Evolutionary conservation across 2,113 vertebrate species (phyloP), one percentile per base, ranked within the genome.

Genomic region (Galeopterus variegatus): DNA sequence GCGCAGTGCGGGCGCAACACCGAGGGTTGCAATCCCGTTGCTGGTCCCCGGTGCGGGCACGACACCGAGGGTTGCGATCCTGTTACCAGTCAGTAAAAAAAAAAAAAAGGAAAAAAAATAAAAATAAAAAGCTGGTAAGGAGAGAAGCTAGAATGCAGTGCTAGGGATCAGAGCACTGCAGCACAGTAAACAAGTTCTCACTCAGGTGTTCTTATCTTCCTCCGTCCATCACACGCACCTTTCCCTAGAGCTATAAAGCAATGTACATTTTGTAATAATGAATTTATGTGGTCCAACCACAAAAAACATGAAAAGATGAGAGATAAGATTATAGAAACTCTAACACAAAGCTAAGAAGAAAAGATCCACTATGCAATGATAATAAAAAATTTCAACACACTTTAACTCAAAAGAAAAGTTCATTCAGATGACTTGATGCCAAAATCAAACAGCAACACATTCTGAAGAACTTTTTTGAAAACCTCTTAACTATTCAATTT

Each of bases 211-310:
- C 45, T 86, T 41, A 33, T 24, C 41, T 60, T 73, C 52, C 85
- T 65, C 5, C 19, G 28, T 5, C 21, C 10, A 33, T 23, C 24
- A 62, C 6, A 19, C 0, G 4, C 0, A 14, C 17, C 17, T 23
- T 75, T 75, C 80, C 67, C 18, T 1, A 50, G 31, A 60, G 76
- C 48, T 67, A 56, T 28, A 50, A 50, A 86, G 54, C 33, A 18
- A 41, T 5, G 69, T 41, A 26, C 23, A 58, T 54, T 79, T n/a
- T 58, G 50, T 31, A 28, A 45, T 58, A 62, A 88, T 17, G 50
- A 23, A 62, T 41, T 48, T 48, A 17, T 45, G 64, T 88, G 88
- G 60, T 69, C 62, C 92, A 67, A 69, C 45, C 45, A 81, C 41
- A 64, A 54, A 94, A 41, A 65, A 45, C 11, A 12, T 82, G 52